Evolutionary conservation across 1,140 invertebrate genomes (phyloP), one percentile per base, ranked within the genome.

Genomic region (Doryteuthis pealeii): DNA sequence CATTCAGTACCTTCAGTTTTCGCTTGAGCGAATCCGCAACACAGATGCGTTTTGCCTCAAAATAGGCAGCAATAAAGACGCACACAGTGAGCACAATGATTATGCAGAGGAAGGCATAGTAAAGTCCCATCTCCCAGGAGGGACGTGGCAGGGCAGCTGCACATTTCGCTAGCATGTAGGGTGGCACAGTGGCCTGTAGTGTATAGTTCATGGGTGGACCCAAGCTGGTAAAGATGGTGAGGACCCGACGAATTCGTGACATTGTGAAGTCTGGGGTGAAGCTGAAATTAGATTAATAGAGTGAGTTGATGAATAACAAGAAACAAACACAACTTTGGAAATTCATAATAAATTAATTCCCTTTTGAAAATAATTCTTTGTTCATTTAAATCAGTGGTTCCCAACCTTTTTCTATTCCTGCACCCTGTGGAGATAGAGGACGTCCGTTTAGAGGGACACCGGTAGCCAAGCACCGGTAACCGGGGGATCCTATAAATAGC

Each of bases 191-290:
- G 5, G 95, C 94, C 12, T 93, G 88, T 70, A 98, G 86, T 14
- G 92, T 90, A 84, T 93, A 96, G 81, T 93, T 92, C 91, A 89
- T 77, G 92, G 89, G 43, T 92, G 89, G 58, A 10, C 86, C 88
- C 35, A 89, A 81, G 79, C 89, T 90, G 62, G 90, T 90, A 76
- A 88, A 87, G 75, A 91, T 87, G 73, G 89, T 88, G 40, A 92
- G 83, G 71, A 83, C 86, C 70, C 94, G 90, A 75, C 93, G 90
- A 32, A 96, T 91, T 74, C 92, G 91, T 0, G 94, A 92, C 74
- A 96, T 89, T 4, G 96, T 96, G 84, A 96, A 97, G 89, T 99
- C 97, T 10, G 96, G 93, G 0, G 94, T 94, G 86, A 96, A 98
- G 15, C 90, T 90, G 82, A 76, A 88, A 83, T 43, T 78, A 35